phyloP scores from a whole-genome alignment of 1,140 invertebrate genomes.

The Platorchestia sp. region DNA sequence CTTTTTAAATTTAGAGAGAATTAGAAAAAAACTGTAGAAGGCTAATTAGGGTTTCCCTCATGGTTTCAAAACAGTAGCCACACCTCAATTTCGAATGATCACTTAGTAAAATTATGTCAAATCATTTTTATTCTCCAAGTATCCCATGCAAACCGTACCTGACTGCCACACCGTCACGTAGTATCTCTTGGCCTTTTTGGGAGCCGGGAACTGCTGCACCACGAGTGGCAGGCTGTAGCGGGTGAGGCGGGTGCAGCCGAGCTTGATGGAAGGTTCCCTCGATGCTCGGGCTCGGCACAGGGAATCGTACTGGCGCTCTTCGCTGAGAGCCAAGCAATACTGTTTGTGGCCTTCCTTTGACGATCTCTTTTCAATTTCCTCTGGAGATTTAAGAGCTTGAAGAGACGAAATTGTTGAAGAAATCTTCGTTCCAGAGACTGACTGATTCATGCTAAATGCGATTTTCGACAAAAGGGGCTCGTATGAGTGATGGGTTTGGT shows the following conservation, averaged over 20 bases:
- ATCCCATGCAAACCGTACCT: background rate
- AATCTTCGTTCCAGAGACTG: background rate
- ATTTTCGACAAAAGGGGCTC: background rate
- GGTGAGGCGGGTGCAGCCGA: constrained; percentile 35
- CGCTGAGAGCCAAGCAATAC: constrained; percentile 31
- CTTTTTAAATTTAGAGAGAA: too few species aligned
- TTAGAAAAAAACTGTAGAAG: too few species aligned
- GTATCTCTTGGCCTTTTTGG: background rate
- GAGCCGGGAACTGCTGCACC: background rate
- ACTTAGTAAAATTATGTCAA: too few species aligned
- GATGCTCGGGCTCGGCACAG: constrained; percentile 18
- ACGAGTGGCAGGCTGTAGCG: constrained; percentile 17
- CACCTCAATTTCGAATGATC: too few species aligned
- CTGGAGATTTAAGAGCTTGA: background rate
- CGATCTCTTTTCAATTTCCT: background rate
- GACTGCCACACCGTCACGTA: constrained; percentile 35
- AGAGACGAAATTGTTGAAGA: background rate
- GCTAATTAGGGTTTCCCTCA: background rate
- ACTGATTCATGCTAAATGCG: background rate
- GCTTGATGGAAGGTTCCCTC: background rate
- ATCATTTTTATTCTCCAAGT: background rate
- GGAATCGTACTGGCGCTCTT: constrained; percentile 15
- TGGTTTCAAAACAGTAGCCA: too few species aligned
- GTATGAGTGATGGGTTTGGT: background rate
- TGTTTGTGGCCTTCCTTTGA: background rate